Evolutionary conservation across 2,888 invertebrate species (phyloP), one percentile per base, ranked within the genome.

Genomic region (Leptopterna dolabrata): DNA sequence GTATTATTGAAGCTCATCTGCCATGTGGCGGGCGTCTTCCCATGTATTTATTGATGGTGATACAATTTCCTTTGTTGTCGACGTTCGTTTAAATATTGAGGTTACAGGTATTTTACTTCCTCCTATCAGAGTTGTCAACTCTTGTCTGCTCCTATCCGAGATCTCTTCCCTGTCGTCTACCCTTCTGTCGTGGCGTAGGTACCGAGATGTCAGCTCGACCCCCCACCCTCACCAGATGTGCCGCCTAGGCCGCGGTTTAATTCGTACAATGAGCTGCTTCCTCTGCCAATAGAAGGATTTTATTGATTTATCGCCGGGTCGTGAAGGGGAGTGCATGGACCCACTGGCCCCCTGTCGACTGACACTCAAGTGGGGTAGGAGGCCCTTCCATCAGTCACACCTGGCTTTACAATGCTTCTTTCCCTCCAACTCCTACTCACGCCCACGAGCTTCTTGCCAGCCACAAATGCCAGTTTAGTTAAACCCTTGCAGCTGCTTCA

Each of bases 261-360:
- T 85, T 73, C 85, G 85, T 73, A 73, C 85, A 85, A 85, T 85
- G 85, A 85, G 85, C 73, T 73, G 36, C 85, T 85, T 85, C 85
- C 85, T 73, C 85, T 45, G 81, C 81, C 29, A 81, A 81, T 81
- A 55, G 19, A 30, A 29, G 47, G 81, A 29, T 55, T n/a, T 81
- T 81, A 81, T 81, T 81, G 81, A 81, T 81, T 81, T 81, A 81
- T 81, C 36, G 81, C 36, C 27, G 78, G 24, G 41, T 63, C 24
- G 63, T 63, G 63, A 63, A 63, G 19, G 78, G 41, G 41, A 78
- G 78, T 78, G 45, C 41, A 78, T 27, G 27, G 41, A 78, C 78
- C 78, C 45, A 78, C 78, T 78, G 78, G 78, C 78, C 78, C 45
- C 78, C 78, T 73, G 78, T 27, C 24, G 78, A 14, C 78, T 78